These are phyloP conservation scores for Podiceps cristatus DNA, from an alignment of 2,113 vertebrate species.

Conservation along the genomic window DNA sequence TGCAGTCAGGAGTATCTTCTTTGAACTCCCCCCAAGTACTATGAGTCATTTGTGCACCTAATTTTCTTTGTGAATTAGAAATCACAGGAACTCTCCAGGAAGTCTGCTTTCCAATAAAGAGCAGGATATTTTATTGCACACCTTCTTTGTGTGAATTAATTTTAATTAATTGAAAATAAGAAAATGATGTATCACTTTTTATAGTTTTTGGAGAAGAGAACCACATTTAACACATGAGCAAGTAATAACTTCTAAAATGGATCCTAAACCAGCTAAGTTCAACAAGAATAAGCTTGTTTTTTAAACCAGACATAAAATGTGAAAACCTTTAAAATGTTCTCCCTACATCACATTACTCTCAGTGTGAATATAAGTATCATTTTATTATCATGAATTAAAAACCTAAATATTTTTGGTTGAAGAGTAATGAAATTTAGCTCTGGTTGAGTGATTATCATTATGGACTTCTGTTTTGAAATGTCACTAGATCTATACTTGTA, in stretches of 20 bases:
- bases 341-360: background rate
- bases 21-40: background rate
- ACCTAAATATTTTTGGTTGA: background rate
- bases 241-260: background rate
- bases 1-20: background rate
- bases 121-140: constrained; percentile 33
- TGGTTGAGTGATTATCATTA: constrained; percentile 7
- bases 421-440: background rate
- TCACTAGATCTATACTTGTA: background rate
- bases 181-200: background rate
- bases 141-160: constrained; percentile 64
- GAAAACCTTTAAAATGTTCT: background rate
- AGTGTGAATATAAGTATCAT: background rate
- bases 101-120: constrained; percentile 26
- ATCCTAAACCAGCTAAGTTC: background rate
- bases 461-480: constrained; percentile 50
- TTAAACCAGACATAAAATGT: background rate
- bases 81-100: constrained; percentile 9
- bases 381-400: background rate
- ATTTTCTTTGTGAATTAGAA: constrained; percentile 67
- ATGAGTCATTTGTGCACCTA: constrained; percentile 50
- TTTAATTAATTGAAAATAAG: constrained; percentile 2
- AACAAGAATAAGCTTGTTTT: background rate
- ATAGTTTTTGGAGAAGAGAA: background rate
- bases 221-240: background rate